Evolutionary conservation across 2,797 vertebrate species (phyloP).

Genomic region (Hydrolagus colliei): DNA sequence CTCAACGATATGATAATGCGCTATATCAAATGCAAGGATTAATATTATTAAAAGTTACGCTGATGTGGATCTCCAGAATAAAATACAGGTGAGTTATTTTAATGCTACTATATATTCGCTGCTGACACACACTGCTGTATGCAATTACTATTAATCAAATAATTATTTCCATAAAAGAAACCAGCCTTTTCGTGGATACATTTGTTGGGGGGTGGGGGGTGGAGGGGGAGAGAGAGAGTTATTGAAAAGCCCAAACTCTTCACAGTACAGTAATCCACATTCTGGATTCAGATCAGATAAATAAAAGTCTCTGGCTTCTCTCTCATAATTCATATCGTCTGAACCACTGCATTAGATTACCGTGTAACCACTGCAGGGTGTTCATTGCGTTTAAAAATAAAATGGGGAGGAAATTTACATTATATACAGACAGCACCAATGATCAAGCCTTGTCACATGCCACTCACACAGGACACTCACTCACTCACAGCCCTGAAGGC

Average conservation of each 20-base stretch:
- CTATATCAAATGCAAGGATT: too few species aligned
- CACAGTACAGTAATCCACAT: neutral
- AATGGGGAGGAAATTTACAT: neutral
- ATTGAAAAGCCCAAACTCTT: neutral
- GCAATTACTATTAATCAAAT: too few species aligned
- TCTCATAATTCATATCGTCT: neutral
- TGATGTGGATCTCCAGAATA: neutral
- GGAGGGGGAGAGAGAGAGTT: too few species aligned
- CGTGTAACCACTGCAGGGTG: neutral
- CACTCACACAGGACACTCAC: neutral
- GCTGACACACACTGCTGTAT: too few species aligned
- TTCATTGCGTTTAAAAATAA: conserved; percentile 4
- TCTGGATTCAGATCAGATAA: neutral
- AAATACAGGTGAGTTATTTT: too few species aligned
- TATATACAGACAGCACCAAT: neutral
- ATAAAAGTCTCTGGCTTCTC: neutral
- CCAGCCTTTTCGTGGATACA: too few species aligned
- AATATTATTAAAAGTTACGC: too few species aligned
- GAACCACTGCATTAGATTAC: neutral
- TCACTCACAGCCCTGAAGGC: too few species aligned
- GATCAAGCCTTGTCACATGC: too few species aligned
- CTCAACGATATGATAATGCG: too few species aligned
- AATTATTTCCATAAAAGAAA: neutral
- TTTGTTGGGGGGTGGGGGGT: too few species aligned
- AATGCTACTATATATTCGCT: too few species aligned